These are phyloP conservation scores for Chelonoidis abingdonii DNA, from an alignment of 2,113 vertebrate genomes.

Conservation along the genomic window DNA sequence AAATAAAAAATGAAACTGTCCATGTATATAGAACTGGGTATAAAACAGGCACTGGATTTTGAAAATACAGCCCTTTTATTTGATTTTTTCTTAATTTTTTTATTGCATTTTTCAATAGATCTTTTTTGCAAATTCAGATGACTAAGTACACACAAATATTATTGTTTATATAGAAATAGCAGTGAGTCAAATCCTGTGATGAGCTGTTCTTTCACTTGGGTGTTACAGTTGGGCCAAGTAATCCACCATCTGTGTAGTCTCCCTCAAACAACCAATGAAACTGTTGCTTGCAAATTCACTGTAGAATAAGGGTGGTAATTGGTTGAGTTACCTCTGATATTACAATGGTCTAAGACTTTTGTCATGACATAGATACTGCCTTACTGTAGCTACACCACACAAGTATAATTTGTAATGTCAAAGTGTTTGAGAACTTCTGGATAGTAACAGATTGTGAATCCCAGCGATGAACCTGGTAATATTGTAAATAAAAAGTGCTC, in stretches of 20 bases:
- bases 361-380: background rate
- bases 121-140: background rate
- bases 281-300: background rate
- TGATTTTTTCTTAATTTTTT: background rate
- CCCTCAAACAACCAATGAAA: background rate
- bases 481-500: background rate
- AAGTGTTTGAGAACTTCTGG: background rate
- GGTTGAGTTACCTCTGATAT: background rate
- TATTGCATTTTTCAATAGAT: fast-evolving
- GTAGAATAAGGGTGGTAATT: background rate
- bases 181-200: background rate
- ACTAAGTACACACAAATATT: background rate
- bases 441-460: background rate
- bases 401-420: background rate
- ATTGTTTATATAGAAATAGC: background rate
- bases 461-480: background rate
- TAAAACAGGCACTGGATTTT: background rate
- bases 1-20: background rate
- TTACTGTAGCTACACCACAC: background rate
- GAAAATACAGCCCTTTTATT: background rate
- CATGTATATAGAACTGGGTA: background rate
- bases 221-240: background rate
- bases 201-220: background rate
- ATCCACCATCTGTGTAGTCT: background rate
- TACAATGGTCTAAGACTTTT: background rate